phyloP scores from a whole-genome alignment of 1,140 invertebrate species.

The Diorhabda sublineata region DNA sequence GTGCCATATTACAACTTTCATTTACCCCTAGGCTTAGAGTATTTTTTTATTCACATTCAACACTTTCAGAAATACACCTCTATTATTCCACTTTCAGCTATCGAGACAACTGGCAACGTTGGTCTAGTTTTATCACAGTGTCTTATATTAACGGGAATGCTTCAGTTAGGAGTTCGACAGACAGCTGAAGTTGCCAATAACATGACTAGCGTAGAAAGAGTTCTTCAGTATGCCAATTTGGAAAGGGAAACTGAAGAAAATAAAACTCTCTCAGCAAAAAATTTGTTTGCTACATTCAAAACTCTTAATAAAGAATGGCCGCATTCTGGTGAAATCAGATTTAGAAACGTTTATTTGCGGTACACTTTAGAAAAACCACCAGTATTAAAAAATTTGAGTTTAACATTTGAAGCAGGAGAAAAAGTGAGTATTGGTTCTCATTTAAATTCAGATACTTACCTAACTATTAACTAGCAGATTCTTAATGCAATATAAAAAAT shows the following conservation, averaged over 20 bases:
- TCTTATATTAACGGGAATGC: constrained; percentile 68
- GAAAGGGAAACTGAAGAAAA: constrained; percentile 55
- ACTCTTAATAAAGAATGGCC: constrained; percentile 70
- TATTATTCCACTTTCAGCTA: not conserved
- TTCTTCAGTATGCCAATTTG: constrained; percentile 72
- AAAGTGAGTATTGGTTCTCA: constrained; percentile 51
- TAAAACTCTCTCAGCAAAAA: constrained; percentile 28
- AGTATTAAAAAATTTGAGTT: constrained; percentile 65
- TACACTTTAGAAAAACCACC: constrained; percentile 52
- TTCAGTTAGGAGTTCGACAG: constrained; percentile 80
- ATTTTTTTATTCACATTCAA: not conserved
- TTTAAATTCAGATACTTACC: no score
- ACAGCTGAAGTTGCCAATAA: constrained; percentile 68
- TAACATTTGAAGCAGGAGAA: constrained; percentile 60
- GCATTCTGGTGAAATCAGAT: constrained; percentile 59
- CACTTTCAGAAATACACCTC: not conserved
- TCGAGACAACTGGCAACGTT: constrained; percentile 56
- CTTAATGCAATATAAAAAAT: no score
- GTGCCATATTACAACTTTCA: no score
- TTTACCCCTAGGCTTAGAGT: no score
- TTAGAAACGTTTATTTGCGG: constrained; percentile 58
- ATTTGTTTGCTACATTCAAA: constrained; percentile 26
- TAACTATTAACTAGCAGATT: no score
- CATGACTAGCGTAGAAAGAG: constrained; percentile 75
- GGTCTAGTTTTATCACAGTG: constrained; percentile 82